phyloP scores from a whole-genome alignment of 2,113 vertebrate species.

The Osmerus mordax region DNA sequence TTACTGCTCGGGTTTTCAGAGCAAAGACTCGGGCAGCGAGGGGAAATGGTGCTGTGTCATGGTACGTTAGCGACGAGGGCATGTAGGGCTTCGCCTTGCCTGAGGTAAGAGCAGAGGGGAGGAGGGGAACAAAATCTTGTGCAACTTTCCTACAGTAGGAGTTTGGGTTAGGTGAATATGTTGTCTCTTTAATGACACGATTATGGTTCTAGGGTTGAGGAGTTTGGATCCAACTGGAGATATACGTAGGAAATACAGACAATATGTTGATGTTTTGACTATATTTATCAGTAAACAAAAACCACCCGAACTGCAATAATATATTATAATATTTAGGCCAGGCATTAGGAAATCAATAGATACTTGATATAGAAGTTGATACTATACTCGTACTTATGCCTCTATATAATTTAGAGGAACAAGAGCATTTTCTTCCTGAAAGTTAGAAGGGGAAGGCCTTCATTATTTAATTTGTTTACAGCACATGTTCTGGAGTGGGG shows the following conservation, averaged over 20 bases:
- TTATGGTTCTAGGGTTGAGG: background rate
- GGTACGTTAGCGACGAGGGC: constrained; percentile 39
- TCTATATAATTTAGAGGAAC: background rate
- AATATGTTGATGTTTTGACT: too few species aligned
- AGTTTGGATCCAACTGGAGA: background rate
- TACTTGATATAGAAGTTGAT: too few species aligned
- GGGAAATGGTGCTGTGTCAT: constrained; percentile 38
- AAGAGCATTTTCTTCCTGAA: background rate
- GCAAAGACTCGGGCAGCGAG: constrained; percentile 32
- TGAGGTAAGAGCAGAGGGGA: constrained; percentile 5
- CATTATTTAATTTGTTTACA: background rate
- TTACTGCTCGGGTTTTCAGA: constrained; percentile 47
- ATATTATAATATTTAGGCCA: too few species aligned
- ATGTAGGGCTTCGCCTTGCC: constrained; percentile 17
- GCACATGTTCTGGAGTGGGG: background rate
- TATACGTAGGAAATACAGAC: background rate
- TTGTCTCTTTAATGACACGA: background rate
- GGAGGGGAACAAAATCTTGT: constrained; percentile 18
- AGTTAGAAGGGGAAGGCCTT: too few species aligned
- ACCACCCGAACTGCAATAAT: too few species aligned
- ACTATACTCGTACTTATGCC: background rate
- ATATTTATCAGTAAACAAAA: too few species aligned
- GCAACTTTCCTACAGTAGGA: constrained; percentile 11
- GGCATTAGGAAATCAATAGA: too few species aligned
- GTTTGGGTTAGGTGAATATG: background rate